Percentiles rank a stretch among this genome's conserved stretches.
Conservation (phyloP, 2,113 vertebrate genomes). For the Vulpes lagopus region DNA sequence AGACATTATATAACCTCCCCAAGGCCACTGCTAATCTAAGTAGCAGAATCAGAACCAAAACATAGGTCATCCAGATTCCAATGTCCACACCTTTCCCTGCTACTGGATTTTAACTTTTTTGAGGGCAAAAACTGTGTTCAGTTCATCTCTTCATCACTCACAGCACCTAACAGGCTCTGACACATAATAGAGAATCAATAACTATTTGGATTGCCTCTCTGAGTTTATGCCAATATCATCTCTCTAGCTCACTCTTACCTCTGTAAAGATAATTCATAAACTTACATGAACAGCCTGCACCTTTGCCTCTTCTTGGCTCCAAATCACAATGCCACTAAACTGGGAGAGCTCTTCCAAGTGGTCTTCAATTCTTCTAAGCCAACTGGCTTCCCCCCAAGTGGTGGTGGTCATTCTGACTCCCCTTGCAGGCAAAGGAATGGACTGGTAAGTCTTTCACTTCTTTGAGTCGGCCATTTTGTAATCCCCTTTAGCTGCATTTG, state of each 20-base stretch:
- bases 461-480: conserved; percentile 14
- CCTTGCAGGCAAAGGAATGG: not conserved
- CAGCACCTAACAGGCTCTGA: not conserved
- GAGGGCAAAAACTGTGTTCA: not conserved
- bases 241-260: not conserved
- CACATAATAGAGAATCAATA: not conserved
- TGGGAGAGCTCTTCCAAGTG: not conserved
- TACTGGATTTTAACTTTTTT: conserved; percentile 7
- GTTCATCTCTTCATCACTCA: not conserved
- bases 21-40: not conserved
- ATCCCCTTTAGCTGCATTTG: not conserved
- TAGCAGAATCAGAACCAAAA: not conserved
- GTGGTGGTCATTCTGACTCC: not conserved
- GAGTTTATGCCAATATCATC: not conserved
- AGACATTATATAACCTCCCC: not conserved
- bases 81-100: not conserved
- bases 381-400: not conserved
- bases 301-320: not conserved
- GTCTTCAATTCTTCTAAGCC: not conserved
- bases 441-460: not conserved
- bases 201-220: conserved; percentile 23
- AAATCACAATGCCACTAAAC: not conserved
- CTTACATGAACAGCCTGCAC: not conserved
- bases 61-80: not conserved
- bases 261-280: not conserved